A percentile compares a stretch with the other conserved stretches of the same genome.
Evolutionary conservation across 2,888 invertebrate genomes (phyloP).

Genomic region (Pyrrhia umbra): DNA sequence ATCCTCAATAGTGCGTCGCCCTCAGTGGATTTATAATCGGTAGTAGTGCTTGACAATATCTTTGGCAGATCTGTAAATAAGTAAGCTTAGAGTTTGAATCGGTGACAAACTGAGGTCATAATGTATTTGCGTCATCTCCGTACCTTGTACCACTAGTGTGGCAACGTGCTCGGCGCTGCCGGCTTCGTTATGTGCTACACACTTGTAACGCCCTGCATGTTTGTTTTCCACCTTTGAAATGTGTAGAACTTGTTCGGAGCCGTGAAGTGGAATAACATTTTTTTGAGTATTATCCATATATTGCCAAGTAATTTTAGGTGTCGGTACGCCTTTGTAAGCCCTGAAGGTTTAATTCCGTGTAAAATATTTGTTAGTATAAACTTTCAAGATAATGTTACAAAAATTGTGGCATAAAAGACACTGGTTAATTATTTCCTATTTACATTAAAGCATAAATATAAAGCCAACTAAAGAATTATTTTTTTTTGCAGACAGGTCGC

Average conservation of each 20-base stretch:
- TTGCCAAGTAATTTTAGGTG: conserved; percentile 26
- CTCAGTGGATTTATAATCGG: conserved; percentile 28
- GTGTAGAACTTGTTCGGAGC: conserved; percentile 6
- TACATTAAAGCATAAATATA: too few relatives aligned
- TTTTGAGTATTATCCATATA: conserved; percentile 6
- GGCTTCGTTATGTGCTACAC: conserved; percentile 22
- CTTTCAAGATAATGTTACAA: too few relatives aligned
- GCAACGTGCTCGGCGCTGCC: conserved; percentile 13
- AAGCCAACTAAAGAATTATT: too few relatives aligned
- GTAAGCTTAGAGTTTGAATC: too few relatives aligned
- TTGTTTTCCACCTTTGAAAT: conserved; percentile 3
- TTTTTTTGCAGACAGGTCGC: too few relatives aligned
- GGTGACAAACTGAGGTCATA: too few relatives aligned
- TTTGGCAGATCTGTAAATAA: conserved; percentile 36
- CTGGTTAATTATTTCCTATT: too few relatives aligned
- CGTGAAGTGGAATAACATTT: background rate
- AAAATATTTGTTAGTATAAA: too few relatives aligned
- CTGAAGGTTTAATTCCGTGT: background rate
- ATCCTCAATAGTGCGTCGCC: conserved; percentile 39
- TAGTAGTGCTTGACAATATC: conserved; percentile 21
- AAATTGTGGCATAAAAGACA: too few relatives aligned
- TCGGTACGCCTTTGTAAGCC: conserved; percentile 17
- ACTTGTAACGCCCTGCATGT: conserved; percentile 34
- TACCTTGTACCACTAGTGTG: conserved; percentile 28
- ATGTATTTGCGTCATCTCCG: too few relatives aligned